phyloP scores from a whole-genome alignment of 2,113 vertebrate genomes.

The Cololabis saira region DNA sequence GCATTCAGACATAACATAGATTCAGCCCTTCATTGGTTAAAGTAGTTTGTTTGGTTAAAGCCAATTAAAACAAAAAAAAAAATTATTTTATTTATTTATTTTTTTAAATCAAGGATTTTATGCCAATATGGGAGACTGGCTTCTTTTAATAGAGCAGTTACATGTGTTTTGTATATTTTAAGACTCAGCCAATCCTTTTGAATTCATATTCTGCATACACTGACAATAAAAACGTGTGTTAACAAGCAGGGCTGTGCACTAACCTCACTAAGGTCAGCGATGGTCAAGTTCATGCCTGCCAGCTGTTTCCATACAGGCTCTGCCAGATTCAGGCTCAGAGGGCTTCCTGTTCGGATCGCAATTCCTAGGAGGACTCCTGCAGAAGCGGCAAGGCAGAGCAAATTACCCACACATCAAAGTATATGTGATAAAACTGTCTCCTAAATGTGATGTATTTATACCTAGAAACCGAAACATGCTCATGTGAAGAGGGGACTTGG shows the following conservation, averaged over 20 bases:
- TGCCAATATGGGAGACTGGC: too few species aligned
- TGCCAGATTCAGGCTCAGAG: constrained; percentile 94
- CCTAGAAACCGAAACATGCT: constrained; percentile 99
- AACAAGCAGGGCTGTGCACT: background rate
- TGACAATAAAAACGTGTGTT: background rate
- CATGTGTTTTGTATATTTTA: background rate
- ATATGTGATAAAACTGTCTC: background rate
- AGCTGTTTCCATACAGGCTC: constrained; percentile 99
- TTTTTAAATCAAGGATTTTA: too few species aligned
- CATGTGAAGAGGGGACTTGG: constrained; percentile 92
- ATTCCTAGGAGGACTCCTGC: constrained; percentile 96
- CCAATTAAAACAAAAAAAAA: too few species aligned
- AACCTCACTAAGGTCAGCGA: constrained; percentile 99
- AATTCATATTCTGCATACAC: background rate
- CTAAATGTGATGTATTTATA: constrained; percentile 72
- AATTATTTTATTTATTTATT: too few species aligned
- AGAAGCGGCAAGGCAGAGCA: constrained; percentile 26
- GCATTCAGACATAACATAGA: background rate
- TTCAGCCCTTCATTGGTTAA: background rate
- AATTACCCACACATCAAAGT: constrained; percentile 21
- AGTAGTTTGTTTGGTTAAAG: too few species aligned
- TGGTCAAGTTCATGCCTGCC: constrained; percentile 98
- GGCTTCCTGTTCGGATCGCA: constrained; percentile 97
- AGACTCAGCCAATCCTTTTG: background rate
- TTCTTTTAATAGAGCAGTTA: too few species aligned